Evolutionary conservation across 1,140 invertebrate species (phyloP).

Genomic region (Rhopalosiphum maidis): DNA sequence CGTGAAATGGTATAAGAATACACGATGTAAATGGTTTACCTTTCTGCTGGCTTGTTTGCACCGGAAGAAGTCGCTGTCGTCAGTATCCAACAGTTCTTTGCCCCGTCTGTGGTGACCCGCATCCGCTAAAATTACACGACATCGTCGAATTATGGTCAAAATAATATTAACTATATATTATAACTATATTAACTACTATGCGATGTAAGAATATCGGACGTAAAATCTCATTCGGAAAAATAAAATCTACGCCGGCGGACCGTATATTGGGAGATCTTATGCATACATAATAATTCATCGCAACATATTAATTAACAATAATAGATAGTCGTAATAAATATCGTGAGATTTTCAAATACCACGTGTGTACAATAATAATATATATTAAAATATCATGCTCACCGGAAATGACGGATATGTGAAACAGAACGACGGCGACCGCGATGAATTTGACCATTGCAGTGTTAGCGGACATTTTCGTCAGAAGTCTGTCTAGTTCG

Average conservation of each 20-base stretch:
- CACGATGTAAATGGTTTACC: background rate
- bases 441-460: background rate
- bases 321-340: background rate
- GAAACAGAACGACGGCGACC: background rate
- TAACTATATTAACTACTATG: no score
- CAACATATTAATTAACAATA: no score
- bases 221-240: background rate
- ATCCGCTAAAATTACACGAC: background rate
- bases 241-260: background rate
- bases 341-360: background rate
- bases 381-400: background rate
- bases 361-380: no score
- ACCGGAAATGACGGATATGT: background rate
- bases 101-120: background rate
- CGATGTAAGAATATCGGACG: background rate
- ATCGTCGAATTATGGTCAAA: background rate
- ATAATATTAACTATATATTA: no score
- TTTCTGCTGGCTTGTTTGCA: slow-evolving; percentile 55
- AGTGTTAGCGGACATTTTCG: background rate
- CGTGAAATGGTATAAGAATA: background rate
- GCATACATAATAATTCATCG: background rate
- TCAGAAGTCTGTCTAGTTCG: background rate
- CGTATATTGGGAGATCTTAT: background rate
- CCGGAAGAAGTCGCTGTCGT: slow-evolving; percentile 50
- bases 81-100: slow-evolving; percentile 53